Base-by-base conservation (phyloP, 2,888 invertebrate species). In the Nomada ruficornis region DNA sequence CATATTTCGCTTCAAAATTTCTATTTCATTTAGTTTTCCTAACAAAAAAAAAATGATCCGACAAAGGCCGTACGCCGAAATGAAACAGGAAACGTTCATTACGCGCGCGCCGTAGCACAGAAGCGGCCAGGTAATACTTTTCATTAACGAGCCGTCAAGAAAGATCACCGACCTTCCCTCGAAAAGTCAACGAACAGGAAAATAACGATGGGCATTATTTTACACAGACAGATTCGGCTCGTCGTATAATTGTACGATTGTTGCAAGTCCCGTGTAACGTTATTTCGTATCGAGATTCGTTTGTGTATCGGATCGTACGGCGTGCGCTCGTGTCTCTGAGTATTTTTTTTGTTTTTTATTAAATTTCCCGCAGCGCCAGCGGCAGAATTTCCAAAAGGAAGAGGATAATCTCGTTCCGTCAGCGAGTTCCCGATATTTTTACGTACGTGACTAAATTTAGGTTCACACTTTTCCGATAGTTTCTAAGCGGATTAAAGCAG, bases 401-500 rank as follows among this genome's bases (percentile, higher is more conserved):
- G 36, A 36, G 15, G 50, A 71, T 62, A 62, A 62, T 71, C 60
- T 60, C 15, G 52, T 26, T 7, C 29, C 60, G 47, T 29, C 60
- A 20, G 20, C 47, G 54, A 42, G 54, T 26, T 55, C 42, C 20
- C 54, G 64, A 55, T 72, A 72, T 44, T 72, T 72, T 55, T 44
- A 26, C 72, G 64, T 72, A 72, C 72, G 72, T 64, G 64, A 72
- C 72, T 55, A 72, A 72, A 72, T 64, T 18, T 64, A 20, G 64
- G 54, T 72, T 15, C 44, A 15, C 63, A 54, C 26, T 55, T 55
- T 64, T 26, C 64, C 72, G 54, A 72, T 72, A 72, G 64, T 72
- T 72, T n/a, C 72, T 54, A 72, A 72, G 64, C 64, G 72, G 72
- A 72, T 72, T 72, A 64, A 64, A 64, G 26, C 72, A 36, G 71